Conservation (phyloP, 2,888 invertebrate species). For the Pterostichus madidus region DNA sequence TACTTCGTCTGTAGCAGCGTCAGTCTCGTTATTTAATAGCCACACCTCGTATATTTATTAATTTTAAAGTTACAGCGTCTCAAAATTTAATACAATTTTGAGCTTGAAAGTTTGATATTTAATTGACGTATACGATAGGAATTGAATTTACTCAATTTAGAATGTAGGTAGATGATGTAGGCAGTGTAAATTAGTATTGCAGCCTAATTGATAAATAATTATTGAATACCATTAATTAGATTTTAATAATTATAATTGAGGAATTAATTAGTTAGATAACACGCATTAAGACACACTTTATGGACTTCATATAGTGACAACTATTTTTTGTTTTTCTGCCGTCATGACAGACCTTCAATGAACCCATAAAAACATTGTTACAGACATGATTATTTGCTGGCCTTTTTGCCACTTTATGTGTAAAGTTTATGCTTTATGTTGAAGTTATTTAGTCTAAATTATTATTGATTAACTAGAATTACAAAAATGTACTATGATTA, state of each 20-base stretch:
- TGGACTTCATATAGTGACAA: not conserved
- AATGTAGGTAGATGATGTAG: too few relatives aligned
- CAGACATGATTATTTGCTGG: not conserved
- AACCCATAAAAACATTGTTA: not conserved
- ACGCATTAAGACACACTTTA: not conserved
- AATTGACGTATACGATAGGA: too few relatives aligned
- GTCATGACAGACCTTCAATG: slow-evolving; percentile 16
- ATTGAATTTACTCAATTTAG: too few relatives aligned
- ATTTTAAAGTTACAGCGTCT: too few relatives aligned
- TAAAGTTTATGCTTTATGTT: too few relatives aligned
- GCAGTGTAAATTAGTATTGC: too few relatives aligned
- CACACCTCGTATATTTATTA: too few relatives aligned
- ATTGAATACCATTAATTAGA: not conserved
- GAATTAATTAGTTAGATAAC: slow-evolving; percentile 1
- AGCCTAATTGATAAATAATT: slow-evolving; percentile 12
- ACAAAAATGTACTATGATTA: slow-evolving; percentile 15
- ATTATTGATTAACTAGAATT: slow-evolving; percentile 1
- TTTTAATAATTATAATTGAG: slow-evolving; percentile 5
- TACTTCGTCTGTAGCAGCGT: too few relatives aligned
- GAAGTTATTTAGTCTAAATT: slow-evolving; percentile 5
- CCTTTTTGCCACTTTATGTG: too few relatives aligned
- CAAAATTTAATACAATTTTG: too few relatives aligned
- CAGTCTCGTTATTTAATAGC: too few relatives aligned
- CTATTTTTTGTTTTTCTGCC: not conserved
- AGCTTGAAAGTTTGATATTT: too few relatives aligned